Evolutionary conservation across 2,888 invertebrate species (phyloP), one percentile per base, ranked within the genome.

Genomic region (Eucriotettix oculatus): DNA sequence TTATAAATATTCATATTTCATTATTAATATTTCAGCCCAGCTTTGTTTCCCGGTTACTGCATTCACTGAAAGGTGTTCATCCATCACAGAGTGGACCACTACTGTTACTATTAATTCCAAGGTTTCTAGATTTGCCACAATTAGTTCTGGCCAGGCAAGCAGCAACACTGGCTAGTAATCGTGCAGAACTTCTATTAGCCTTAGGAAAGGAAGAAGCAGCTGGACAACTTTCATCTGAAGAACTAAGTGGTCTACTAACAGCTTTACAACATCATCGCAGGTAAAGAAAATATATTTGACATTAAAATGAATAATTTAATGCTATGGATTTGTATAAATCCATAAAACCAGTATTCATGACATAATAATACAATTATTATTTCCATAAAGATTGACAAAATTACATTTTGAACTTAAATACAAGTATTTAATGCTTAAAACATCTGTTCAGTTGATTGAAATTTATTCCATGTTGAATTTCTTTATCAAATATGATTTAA

Each of bases 71-170:
- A 53, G 79, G 83, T 48, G 84, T 84, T 16, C 86, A 82, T 69
- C 77, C 79, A 40, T 78, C 76, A 41, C 88, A 89, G 70, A 86
- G 86, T 16, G 90, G 90, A 0, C 77, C 84, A 0, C 75, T 90
- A 14, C 74, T 91, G 54, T 74, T 76, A 54, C 71, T 83, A 14
- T 71, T 87, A 16, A 73, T 85, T 10, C 80, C 82, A 57, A 76
- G 78, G 67, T 80, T 90, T 64, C 75, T 90, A 17, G 78, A 80
- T 44, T 83, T 84, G 55, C 80, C 82, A 40, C 83, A 87, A 62
- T 77, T 87, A 42, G 82, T 85, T 0, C 69, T 85, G 40, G 78
- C 81, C 1, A 79, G 86, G 64, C 73, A 83, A 68, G 85, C 86
- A 59, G 83, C 85, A n/a, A 82, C 82, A 67, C 77, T 91, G 60